Evolutionary conservation across 1,140 invertebrate genomes (phyloP).

Genomic region (Bombyx mori): DNA sequence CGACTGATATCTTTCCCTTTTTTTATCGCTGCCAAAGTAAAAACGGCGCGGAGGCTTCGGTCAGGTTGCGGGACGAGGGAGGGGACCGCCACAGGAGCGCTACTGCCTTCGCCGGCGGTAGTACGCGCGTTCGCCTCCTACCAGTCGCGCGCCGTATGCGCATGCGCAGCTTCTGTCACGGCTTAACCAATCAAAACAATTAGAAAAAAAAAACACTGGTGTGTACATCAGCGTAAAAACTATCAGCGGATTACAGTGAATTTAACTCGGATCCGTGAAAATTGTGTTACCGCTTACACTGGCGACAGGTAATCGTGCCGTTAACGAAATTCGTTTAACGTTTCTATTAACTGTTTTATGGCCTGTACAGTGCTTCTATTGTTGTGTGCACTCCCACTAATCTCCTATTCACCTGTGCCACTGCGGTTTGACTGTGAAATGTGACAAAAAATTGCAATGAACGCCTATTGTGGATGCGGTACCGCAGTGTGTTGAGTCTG

Average conservation of each 20-base stretch:
- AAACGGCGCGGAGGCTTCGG: constrained; percentile 56
- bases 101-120: constrained; percentile 61
- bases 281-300: constrained; percentile 23
- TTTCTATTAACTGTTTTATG: constrained; percentile 60
- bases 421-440: constrained; percentile 63
- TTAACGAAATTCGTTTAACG: constrained; percentile 23
- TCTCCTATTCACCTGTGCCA: constrained; percentile 61
- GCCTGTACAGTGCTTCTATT: constrained; percentile 55
- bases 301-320: constrained; percentile 22
- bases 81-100: constrained; percentile 47
- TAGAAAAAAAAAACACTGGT: constrained; percentile 24
- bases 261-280: constrained; percentile 27
- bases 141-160: constrained; percentile 48
- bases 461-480: constrained; percentile 37
- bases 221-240: constrained; percentile 17
- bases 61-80: constrained; percentile 22
- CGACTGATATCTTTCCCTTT: constrained; percentile 56
- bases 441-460: constrained; percentile 67
- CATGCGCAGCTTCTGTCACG: constrained; percentile 35
- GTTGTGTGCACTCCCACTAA: constrained; percentile 57
- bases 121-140: constrained; percentile 58
- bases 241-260: constrained; percentile 59
- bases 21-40: constrained; percentile 61
- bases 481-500: constrained; percentile 54
- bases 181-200: constrained; percentile 22